Conservation (phyloP, 1,140 invertebrate species). For the Drosophila tsacasi region DNA sequence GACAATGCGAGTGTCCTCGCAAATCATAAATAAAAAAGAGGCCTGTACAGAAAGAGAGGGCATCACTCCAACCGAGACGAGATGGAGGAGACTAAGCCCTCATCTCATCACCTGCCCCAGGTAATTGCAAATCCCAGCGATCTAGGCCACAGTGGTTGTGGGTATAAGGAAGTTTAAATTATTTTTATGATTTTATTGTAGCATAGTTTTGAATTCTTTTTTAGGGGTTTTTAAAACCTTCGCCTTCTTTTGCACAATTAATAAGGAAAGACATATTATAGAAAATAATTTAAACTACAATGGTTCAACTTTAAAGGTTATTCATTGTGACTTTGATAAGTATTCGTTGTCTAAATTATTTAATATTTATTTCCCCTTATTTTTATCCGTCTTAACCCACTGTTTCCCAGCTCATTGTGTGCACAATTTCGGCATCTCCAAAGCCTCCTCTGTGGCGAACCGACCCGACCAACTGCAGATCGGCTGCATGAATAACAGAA, state of each 20-base stretch:
- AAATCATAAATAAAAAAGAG: slow-evolving; percentile 78
- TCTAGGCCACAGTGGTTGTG: slow-evolving; percentile 53
- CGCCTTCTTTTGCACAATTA: not conserved
- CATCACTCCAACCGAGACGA: slow-evolving; percentile 27
- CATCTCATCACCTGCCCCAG: slow-evolving; percentile 53
- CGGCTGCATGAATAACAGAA: slow-evolving; percentile 81
- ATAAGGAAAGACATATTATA: not conserved
- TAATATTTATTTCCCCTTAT: not conserved
- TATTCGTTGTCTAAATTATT: not conserved
- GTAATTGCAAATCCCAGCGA: slow-evolving; percentile 70
- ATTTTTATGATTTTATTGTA: too few species aligned
- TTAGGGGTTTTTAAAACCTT: too few species aligned
- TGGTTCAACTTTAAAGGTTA: not conserved
- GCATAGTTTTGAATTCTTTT: too few species aligned
- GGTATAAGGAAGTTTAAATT: too few species aligned
- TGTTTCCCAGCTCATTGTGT: slow-evolving; percentile 69
- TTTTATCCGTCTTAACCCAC: slow-evolving; percentile 37
- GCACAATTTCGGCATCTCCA: slow-evolving; percentile 78
- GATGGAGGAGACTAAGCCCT: slow-evolving; percentile 21
- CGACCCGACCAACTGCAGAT: slow-evolving; percentile 53
- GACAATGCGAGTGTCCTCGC: slow-evolving; percentile 74
- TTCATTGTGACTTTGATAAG: not conserved
- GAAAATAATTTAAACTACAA: not conserved
- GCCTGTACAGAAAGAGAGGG: slow-evolving; percentile 25
- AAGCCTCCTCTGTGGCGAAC: slow-evolving; percentile 46